Evolutionary conservation across 2,797 vertebrate genomes (phyloP).

Genomic region (Choloepus didactylus): DNA sequence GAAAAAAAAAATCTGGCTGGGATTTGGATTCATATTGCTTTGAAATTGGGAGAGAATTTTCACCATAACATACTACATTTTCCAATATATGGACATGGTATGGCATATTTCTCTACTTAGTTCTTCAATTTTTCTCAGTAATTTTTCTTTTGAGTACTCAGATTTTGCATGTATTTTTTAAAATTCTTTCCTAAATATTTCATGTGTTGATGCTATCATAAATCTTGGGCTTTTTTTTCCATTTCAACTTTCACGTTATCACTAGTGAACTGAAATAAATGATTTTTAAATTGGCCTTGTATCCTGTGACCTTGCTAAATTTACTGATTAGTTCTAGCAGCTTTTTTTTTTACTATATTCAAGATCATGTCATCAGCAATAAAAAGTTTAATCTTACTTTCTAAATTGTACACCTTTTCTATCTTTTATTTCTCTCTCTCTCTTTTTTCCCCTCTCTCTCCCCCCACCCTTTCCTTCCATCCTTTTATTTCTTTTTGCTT

Average conservation of each 20-base stretch:
- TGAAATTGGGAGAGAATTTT: not conserved
- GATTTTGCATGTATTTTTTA: not conserved
- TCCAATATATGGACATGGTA: not conserved
- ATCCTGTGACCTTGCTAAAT: not conserved
- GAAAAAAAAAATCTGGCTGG: not conserved
- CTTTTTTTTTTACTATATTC: not conserved
- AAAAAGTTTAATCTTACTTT: not conserved
- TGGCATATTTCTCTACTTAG: not conserved
- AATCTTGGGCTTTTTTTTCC: not conserved
- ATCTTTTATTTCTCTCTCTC: too few species aligned
- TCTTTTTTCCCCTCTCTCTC: not conserved
- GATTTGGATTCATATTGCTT: not conserved
- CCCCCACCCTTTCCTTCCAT: too few species aligned
- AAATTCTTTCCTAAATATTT: not conserved
- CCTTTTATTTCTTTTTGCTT: not conserved
- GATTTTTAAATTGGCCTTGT: not conserved
- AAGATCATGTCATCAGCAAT: not conserved
- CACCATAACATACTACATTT: not conserved
- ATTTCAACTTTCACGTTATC: not conserved
- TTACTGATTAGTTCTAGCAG: not conserved
- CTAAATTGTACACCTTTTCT: not conserved
- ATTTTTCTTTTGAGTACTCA: not conserved
- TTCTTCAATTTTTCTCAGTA: not conserved
- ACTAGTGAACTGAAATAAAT: not conserved
- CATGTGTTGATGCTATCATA: not conserved